Evolutionary conservation across 1,140 invertebrate species (phyloP), one percentile per base, ranked within the genome.

Genomic region (Dryas iulia): DNA sequence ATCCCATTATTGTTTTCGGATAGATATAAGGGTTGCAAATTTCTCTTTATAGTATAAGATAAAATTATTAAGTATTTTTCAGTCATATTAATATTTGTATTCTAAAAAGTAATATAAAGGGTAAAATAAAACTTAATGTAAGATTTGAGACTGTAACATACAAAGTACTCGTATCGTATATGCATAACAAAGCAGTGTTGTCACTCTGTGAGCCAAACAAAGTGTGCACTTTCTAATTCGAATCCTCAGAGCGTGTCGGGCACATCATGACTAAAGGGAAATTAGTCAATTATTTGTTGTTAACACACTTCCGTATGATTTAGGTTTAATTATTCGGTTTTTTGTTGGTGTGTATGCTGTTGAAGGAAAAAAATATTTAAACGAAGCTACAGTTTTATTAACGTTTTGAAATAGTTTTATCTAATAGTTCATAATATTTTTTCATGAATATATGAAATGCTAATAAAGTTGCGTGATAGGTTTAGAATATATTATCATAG

Each of bases 151-250:
- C 8, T 47, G 7, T 18, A 3, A 47, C 39, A 18, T 47, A 47
- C 18, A 47, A 5, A 47, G 2, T 47, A 21, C 39, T n/a, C n/a
- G n/a, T n/a, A 28, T n/a, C n/a, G 33, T 14, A 35, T 47, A 21
- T 47, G 39, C 39, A 47, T 47, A 18, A 47, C 39, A 47, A 47
- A 47, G 39, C 39, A 47, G 14, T 47, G 39, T 47, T 47, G 39
- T 18, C 39, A 47, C 14, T 47, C 14, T 47, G 21, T 18, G 39
- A 47, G 12, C 28, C 25, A 11, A 62, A 62, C 39, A 53, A 28
- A 52, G 47, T 52, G 26, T 39, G 47, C 26, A 62, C 62, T 57
- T 64, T 64, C 62, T 64, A 56, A 56, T 52, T 64, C 62, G 31
- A 64, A 64, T 64, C 28, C 53, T 25, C 62, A 21, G 62, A 64